Evolutionary conservation across 2,797 vertebrate genomes (phyloP).

Genomic region (Iguana delicatissima): DNA sequence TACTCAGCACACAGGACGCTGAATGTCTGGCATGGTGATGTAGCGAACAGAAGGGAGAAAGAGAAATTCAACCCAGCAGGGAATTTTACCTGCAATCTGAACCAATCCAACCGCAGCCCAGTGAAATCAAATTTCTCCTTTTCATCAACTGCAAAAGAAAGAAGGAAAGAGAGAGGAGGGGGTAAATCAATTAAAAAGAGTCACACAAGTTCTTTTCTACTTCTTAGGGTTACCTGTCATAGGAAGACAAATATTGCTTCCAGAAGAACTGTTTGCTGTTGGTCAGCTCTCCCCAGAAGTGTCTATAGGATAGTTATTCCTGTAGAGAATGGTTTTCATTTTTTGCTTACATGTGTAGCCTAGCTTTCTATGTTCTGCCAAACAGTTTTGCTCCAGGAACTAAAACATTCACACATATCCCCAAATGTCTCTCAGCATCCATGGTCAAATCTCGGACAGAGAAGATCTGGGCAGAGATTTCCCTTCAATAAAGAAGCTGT

Average conservation of each 20-base stretch:
- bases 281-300: neutral
- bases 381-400: neutral
- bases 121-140: slow-evolving; percentile 88
- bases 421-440: neutral
- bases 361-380: neutral
- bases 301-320: neutral
- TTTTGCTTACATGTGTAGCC: neutral
- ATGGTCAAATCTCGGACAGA: neutral
- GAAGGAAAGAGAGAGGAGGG: slow-evolving; percentile 13
- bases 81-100: slow-evolving; percentile 88
- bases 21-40: neutral
- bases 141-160: slow-evolving; percentile 81
- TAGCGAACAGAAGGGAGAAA: neutral
- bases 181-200: neutral
- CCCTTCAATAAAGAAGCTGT: neutral
- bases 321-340: neutral
- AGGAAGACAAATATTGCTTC: neutral
- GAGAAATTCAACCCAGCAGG: neutral
- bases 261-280: neutral
- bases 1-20: too few species aligned
- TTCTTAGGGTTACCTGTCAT: neutral
- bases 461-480: neutral
- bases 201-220: neutral
- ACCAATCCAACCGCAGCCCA: slow-evolving; percentile 91
- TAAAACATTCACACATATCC: neutral